A percentile compares a stretch with the other conserved stretches of the same genome.
These are phyloP conservation scores for Pyrochroa serraticornis DNA, from an alignment of 2,888 invertebrate species.

Conservation along the genomic window DNA sequence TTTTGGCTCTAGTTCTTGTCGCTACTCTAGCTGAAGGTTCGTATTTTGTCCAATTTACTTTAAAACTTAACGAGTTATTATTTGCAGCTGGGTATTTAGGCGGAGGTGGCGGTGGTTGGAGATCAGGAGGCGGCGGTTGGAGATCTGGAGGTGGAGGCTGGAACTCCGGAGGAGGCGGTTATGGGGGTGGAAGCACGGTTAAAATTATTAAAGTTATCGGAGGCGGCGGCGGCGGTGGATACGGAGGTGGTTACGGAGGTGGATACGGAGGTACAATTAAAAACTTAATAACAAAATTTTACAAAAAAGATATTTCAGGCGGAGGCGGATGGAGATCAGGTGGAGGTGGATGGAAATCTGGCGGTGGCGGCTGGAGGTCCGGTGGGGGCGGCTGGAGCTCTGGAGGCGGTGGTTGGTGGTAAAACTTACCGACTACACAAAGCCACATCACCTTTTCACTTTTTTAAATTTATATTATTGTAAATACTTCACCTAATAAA, in stretches of 20 bases:
- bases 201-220: constrained; percentile 16
- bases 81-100: constrained; percentile 28
- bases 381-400: constrained; percentile 15
- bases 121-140: constrained; percentile 16
- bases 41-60: not conserved
- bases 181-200: constrained; percentile 11
- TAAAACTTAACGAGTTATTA: not conserved
- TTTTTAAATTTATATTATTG: not conserved
- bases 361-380: constrained; percentile 22
- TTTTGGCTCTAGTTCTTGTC: constrained; percentile 25
- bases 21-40: constrained; percentile 27
- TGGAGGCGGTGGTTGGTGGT: constrained; percentile 1
- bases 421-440: constrained; percentile 2
- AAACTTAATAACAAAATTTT: not conserved
- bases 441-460: too few species aligned
- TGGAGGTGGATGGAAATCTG: constrained; percentile 5
- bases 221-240: constrained; percentile 11
- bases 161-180: constrained; percentile 15
- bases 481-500: not conserved
- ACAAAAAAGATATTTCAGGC: constrained; percentile 5
- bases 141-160: constrained; percentile 27
- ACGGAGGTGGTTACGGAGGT: constrained; percentile 14
- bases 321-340: constrained; percentile 30
- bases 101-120: constrained; percentile 24
- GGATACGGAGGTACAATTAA: constrained; percentile 11